phyloP scores from a whole-genome alignment of 2,888 invertebrate species.

The Autographa pulchrina region DNA sequence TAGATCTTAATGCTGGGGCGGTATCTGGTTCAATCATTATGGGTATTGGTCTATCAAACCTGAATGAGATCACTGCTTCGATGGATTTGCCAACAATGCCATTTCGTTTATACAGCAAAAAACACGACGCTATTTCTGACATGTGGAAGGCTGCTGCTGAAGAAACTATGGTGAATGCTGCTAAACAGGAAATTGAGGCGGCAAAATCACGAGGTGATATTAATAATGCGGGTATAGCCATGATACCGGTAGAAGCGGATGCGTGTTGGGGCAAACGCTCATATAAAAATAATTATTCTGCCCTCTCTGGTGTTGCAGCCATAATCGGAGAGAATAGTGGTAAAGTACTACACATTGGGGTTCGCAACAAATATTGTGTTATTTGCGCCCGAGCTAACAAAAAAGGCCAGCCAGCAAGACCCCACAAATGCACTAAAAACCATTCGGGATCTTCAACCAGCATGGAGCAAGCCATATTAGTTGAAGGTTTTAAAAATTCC shows the following conservation, averaged over 20 bases:
- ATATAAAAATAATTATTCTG: conserved; percentile 33
- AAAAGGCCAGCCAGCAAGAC: conserved; percentile 19
- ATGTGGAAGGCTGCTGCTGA: conserved; percentile 31
- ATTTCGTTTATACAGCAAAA: conserved; percentile 24
- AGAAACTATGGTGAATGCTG: conserved; percentile 36
- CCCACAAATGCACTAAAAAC: conserved; percentile 45
- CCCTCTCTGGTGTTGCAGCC: conserved; percentile 46
- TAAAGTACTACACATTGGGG: conserved; percentile 32
- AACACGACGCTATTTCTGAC: conserved; percentile 19
- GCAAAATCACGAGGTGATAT: conserved; percentile 26
- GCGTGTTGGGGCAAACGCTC: not conserved
- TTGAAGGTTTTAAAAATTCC: conserved; percentile 48
- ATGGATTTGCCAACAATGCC: conserved; percentile 35
- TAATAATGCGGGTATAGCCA: conserved; percentile 31
- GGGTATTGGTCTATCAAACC: conserved; percentile 24
- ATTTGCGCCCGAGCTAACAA: conserved; percentile 33
- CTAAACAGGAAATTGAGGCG: conserved; percentile 33
- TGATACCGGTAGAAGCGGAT: conserved; percentile 21
- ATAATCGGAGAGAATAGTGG: conserved; percentile 45
- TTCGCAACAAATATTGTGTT: conserved; percentile 48
- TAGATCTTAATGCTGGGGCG: not conserved
- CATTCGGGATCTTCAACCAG: conserved; percentile 45
- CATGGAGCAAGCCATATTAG: conserved; percentile 47
- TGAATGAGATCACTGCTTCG: conserved; percentile 30
- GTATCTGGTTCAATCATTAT: not conserved